Conservation (phyloP, 2,797 vertebrate genomes). For the Phalloptychus januarius region DNA sequence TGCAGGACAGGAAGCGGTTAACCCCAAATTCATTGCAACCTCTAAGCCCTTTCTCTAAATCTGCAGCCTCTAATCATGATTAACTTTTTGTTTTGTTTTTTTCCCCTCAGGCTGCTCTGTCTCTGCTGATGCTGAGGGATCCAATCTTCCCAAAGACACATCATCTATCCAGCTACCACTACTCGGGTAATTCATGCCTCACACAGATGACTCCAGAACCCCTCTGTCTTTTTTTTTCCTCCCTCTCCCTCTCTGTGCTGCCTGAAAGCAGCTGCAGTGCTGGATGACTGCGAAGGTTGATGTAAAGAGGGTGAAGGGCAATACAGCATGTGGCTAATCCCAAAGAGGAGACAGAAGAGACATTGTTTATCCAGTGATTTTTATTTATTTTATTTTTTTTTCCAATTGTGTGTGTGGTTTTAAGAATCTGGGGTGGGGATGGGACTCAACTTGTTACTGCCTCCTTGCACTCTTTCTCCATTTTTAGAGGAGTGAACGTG, state of each 20-base stretch:
- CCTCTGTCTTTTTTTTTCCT: not conserved
- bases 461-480: slow-evolving; percentile 12
- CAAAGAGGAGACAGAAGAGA: slow-evolving; percentile 71
- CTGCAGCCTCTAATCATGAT: not conserved
- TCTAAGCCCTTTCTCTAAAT: not conserved
- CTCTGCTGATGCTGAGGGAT: slow-evolving; percentile 87
- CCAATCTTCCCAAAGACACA: slow-evolving; percentile 84
- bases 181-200: slow-evolving; percentile 85
- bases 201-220: not conserved
- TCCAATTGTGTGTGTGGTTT: slow-evolving; percentile 20
- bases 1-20: slow-evolving; percentile 9
- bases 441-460: slow-evolving; percentile 19
- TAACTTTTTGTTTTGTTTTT: slow-evolving; percentile 3
- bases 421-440: slow-evolving; percentile 23
- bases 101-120: slow-evolving; percentile 85
- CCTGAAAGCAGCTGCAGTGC: slow-evolving; percentile 61
- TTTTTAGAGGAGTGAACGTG: slow-evolving; percentile 10
- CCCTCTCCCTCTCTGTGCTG: not conserved
- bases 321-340: slow-evolving; percentile 78
- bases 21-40: not conserved
- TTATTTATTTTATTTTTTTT: not conserved
- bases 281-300: slow-evolving; percentile 63
- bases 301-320: slow-evolving; percentile 40
- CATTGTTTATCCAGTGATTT: slow-evolving; percentile 73
- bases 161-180: slow-evolving; percentile 90